Evolutionary conservation across 2,888 invertebrate species (phyloP), one percentile per base, ranked within the genome.

Genomic region (Volucella bombylans): DNA sequence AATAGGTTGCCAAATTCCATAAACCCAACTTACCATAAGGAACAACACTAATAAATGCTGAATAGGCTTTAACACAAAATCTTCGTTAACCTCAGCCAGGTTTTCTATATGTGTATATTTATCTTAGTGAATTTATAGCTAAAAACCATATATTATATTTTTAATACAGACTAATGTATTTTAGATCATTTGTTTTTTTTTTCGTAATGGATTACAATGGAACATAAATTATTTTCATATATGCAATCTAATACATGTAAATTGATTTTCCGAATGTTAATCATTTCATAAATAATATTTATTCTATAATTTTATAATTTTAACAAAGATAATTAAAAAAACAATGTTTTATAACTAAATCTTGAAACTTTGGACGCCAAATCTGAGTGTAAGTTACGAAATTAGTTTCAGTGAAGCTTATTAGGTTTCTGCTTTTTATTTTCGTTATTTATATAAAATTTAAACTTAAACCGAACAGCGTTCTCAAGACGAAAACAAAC

Each of bases 331-430:
- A 64, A 57, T 62, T 23, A 15, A 47, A 47, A 18, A 47, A 15
- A 43, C 18, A 78, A 57, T 14, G n/a, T 55, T 62, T 12, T 71
- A 76, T 71, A 79, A 71, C 69, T 79, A 67, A 83, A 79, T 69
- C 67, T 79, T 83, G 78, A 73, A 65, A 83, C 69, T 74, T 79
- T 83, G 83, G 83, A 83, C 83, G 83, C 83, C 74, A 83, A 83
- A 83, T 74, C 65, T 83, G 79, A 83, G 82, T 78, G 31, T 23
- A 65, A 59, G 59, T 57, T 54, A 79, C 67, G 73, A 78, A 82
- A 59, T 38, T 50, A 31, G 31, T 67, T 49, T 47, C 39, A 45
- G 52, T 68, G 80, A 85, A 85, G 85, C 85, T 85, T 71, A 54
- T 72, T 62, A 18, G 52, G 54, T 47, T 71, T 85, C 74, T 74